phyloP scores from a whole-genome alignment of 2,888 invertebrate genomes.

The Marasmarcha lunaedactyla region DNA sequence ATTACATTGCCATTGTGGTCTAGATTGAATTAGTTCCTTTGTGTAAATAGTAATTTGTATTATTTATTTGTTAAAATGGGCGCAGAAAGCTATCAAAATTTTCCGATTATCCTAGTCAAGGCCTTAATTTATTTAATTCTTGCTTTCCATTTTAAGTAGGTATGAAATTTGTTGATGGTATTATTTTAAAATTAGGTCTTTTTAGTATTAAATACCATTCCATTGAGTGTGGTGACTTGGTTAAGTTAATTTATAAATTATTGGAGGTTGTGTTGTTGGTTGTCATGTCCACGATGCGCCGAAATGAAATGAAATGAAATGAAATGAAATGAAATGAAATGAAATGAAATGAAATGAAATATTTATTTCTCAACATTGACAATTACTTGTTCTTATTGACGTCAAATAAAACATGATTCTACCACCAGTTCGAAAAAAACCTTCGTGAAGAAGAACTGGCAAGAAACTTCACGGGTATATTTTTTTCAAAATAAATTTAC shows the following conservation, averaged over 20 bases:
- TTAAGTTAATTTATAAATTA: slow-evolving; percentile 23
- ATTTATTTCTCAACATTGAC: no score
- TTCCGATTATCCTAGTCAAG: slow-evolving; percentile 65
- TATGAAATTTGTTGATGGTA: slow-evolving; percentile 39
- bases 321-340: no score
- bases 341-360: no score
- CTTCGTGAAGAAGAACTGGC: no score
- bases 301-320: no score
- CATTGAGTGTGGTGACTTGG: slow-evolving; percentile 47
- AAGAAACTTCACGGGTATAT: no score
- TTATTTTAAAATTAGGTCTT: slow-evolving; percentile 27
- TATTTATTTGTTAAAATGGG: slow-evolving; percentile 55
- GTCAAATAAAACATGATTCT: no score
- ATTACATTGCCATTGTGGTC: slow-evolving; percentile 68
- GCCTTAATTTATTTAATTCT: slow-evolving; percentile 58
- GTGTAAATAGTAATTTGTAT: slow-evolving; percentile 63
- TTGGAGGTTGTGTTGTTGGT: slow-evolving; percentile 16
- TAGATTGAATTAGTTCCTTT: slow-evolving; percentile 65
- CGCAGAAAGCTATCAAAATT: slow-evolving; percentile 53
- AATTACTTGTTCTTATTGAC: no score
- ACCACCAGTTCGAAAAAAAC: no score
- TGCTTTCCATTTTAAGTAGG: slow-evolving; percentile 39
- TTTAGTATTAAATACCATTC: slow-evolving; percentile 49
- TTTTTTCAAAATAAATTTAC: no score
- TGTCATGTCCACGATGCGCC: slow-evolving; percentile 7